Evolutionary conservation across 2,888 invertebrate species (phyloP).

Genomic region (Eumacrocentrus americanus): DNA sequence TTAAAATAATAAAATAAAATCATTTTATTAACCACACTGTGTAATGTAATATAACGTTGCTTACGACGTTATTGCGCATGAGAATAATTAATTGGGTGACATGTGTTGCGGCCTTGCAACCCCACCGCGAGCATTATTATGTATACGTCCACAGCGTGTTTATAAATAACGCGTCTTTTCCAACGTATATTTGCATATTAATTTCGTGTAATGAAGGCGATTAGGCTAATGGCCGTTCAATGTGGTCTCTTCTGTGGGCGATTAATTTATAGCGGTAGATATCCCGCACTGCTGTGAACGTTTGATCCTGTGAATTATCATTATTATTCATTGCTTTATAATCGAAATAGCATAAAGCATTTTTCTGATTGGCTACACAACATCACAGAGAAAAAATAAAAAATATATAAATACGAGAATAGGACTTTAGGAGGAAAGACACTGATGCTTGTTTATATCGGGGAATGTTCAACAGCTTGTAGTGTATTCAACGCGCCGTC

Average conservation of each 20-base stretch:
- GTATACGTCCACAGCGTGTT: conserved; percentile 17
- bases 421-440: neutral
- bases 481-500: conserved; percentile 5
- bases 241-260: conserved; percentile 42
- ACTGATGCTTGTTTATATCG: neutral
- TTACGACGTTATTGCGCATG: conserved; percentile 1
- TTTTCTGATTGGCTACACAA: conserved; percentile 3
- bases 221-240: conserved; percentile 55
- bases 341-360: conserved; percentile 9
- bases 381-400: neutral
- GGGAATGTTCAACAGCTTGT: neutral
- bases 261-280: conserved; percentile 18
- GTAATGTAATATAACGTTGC: conserved; percentile 7
- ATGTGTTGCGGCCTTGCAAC: conserved; percentile 36
- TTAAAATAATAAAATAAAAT: neutral
- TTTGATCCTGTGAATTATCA: neutral
- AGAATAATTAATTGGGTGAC: conserved; percentile 55
- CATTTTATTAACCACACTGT: too few relatives aligned
- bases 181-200: conserved; percentile 55
- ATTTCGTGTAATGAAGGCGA: conserved; percentile 55
- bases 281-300: conserved; percentile 1
- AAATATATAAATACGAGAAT: neutral
- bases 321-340: conserved; percentile 9
- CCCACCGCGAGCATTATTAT: conserved; percentile 1
- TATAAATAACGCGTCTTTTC: conserved; percentile 40